Evolutionary conservation across 2,113 vertebrate species (phyloP).

Genomic region (Elaphurus davidianus): DNA sequence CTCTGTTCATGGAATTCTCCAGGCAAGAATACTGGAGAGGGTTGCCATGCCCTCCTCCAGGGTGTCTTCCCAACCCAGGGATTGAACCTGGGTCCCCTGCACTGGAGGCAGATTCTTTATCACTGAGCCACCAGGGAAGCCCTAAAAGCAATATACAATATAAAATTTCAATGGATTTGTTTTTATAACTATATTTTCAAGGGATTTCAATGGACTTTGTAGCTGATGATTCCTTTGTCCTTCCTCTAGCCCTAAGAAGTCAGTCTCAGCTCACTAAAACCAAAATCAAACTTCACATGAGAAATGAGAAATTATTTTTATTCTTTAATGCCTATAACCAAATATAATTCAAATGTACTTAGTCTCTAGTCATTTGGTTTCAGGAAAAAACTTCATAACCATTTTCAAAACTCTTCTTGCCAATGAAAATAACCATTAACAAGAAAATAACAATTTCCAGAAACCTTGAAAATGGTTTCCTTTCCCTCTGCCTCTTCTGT

Average conservation of each 20-base stretch:
- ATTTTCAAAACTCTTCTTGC: conserved; percentile 24
- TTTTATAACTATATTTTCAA: not conserved
- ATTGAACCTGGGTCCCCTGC: not conserved
- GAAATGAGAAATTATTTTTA: not conserved
- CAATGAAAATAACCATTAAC: conserved; percentile 52
- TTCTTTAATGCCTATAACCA: not conserved
- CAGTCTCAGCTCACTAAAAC: not conserved
- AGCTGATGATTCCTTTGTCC: not conserved
- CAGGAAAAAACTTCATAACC: conserved; percentile 25
- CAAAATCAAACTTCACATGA: not conserved
- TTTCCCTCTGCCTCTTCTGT: not conserved
- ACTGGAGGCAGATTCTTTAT: not conserved
- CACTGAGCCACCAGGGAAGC: not conserved
- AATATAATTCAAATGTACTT: not conserved
- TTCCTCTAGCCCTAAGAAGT: not conserved
- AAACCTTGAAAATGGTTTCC: conserved; percentile 27
- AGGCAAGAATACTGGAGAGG: not conserved
- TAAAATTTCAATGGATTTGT: not conserved
- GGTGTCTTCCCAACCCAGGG: not conserved
- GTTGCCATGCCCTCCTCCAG: not conserved
- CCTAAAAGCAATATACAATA: not conserved
- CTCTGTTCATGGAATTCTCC: not conserved
- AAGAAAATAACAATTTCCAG: conserved; percentile 51
- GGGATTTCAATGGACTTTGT: not conserved
- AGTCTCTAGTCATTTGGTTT: conserved; percentile 4